These are phyloP conservation scores for Ophion costatus DNA, from an alignment of 2,888 invertebrate genomes.

Conservation along the genomic window DNA sequence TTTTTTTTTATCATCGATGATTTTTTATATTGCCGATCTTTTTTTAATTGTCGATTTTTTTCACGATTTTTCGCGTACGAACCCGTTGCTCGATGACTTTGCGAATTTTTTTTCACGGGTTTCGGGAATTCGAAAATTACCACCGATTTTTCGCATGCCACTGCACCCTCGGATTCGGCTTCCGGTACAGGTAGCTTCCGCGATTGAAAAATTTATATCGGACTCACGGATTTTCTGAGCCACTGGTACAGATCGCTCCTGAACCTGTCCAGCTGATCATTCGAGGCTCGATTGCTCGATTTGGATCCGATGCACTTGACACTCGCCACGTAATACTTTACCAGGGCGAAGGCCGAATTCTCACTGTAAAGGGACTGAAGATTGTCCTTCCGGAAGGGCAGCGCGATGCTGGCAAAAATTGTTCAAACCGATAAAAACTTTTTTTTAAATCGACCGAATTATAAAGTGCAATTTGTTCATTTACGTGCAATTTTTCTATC, in stretches of 20 bases:
- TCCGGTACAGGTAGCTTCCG: no score
- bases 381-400: constrained; percentile 85
- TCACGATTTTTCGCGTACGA: no score
- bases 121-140: not conserved
- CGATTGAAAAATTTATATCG: not conserved
- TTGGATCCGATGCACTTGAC: constrained; percentile 84
- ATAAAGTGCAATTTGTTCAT: no score
- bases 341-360: constrained; percentile 83
- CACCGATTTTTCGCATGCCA: not conserved
- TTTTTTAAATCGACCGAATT: not conserved
- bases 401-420: constrained; percentile 84
- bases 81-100: no score
- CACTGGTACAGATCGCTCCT: constrained; percentile 85
- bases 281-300: constrained; percentile 73
- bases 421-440: not conserved
- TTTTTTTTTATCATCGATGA: no score
- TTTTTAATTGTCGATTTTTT: no score
- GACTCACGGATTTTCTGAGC: constrained; percentile 84
- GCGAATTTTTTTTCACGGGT: not conserved
- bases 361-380: constrained; percentile 84
- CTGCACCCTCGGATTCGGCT: not conserved
- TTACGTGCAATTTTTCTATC: no score
- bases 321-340: constrained; percentile 85
- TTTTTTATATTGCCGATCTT: no score
- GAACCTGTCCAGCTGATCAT: constrained; percentile 81